Evolutionary conservation across 2,888 invertebrate genomes (phyloP).

Genomic region (Apotomis capreana): DNA sequence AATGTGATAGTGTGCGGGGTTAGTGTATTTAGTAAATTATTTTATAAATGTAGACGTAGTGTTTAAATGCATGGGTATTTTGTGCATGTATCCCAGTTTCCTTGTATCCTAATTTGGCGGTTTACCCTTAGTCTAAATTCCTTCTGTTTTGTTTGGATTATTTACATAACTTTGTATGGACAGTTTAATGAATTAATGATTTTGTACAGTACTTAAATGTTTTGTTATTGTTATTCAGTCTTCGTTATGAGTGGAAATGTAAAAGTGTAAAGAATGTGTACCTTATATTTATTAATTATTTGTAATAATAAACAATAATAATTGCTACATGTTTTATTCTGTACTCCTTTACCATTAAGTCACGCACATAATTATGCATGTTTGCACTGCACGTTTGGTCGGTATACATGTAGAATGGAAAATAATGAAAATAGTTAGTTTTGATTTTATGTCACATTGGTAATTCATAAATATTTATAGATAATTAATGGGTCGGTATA

Average conservation of each 20-base stretch:
- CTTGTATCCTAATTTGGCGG: conserved; percentile 41
- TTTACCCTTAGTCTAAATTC: conserved; percentile 8
- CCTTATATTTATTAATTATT: conserved; percentile 71
- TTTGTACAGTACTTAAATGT: conserved; percentile 49
- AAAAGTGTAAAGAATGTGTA: conserved; percentile 55
- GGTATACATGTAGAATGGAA: neutral
- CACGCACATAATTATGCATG: conserved; percentile 54
- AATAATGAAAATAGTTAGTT: neutral
- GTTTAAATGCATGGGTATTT: conserved; percentile 67
- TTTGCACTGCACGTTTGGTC: conserved; percentile 47
- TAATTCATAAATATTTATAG: too few relatives aligned
- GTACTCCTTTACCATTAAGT: conserved; percentile 46
- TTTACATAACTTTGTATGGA: conserved; percentile 21
- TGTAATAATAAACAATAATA: conserved; percentile 70
- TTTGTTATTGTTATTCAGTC: conserved; percentile 50
- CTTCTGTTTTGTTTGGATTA: conserved; percentile 17
- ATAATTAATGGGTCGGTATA: too few relatives aligned
- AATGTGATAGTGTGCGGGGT: conserved; percentile 43
- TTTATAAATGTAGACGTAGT: conserved; percentile 54
- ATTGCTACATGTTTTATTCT: conserved; percentile 72
- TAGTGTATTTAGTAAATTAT: conserved; percentile 67
- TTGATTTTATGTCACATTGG: too few relatives aligned
- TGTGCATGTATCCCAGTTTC: conserved; percentile 55
- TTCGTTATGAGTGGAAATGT: conserved; percentile 65
- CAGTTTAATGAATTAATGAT: conserved; percentile 11